Base-by-base conservation (phyloP, 2,113 vertebrate genomes). In the Daubentonia madagascariensis region DNA sequence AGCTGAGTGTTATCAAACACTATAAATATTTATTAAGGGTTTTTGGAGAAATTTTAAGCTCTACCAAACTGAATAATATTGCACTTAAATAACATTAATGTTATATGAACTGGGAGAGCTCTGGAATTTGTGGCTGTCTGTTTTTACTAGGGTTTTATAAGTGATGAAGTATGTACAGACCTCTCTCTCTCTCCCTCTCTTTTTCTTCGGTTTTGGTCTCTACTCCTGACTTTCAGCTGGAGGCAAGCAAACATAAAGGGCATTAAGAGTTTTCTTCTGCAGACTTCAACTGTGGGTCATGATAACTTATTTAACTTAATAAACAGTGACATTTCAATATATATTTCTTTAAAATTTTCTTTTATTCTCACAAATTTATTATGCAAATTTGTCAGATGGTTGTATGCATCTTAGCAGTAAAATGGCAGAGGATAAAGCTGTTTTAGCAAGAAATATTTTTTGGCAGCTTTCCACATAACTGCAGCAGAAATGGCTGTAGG, bases 321-420 rank as follows among this genome's bases (percentile, higher is more conserved):
- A 48, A 97, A 76, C n/a, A 97, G n/a, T 93, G 61, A 89, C 50
- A 32, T 93, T 96, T 96, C 63, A 78, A 65, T 86, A 89, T 5
- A 72, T 84, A 79, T 84, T 57, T 80, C 65, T 73, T 43, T 79
- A 13, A 91, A 63, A 78, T 59, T 37, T 59, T 93, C 48, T 85
- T 97, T 96, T 97, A 48, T 88, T 97, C 50, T 93, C 96, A 96
- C 6, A 91, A 65, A 94, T 94, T 86, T 96, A 73, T 92, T 92
- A 96, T 59, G 57, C 14, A 97, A 45, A 89, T 89, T 94, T 96
- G 25, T 92, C 59, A 96, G 67, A 61, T 87, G 48, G 28, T 91
- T 94, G 0, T 85, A 68, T 92, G 81, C 85, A 30, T 97, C 63
- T 91, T 96, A 85, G 48, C 25, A 87, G 59, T 95, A 94, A 92